These are phyloP conservation scores for Emys orbicularis DNA, from an alignment of 2,797 vertebrate genomes.

Conservation along the genomic window DNA sequence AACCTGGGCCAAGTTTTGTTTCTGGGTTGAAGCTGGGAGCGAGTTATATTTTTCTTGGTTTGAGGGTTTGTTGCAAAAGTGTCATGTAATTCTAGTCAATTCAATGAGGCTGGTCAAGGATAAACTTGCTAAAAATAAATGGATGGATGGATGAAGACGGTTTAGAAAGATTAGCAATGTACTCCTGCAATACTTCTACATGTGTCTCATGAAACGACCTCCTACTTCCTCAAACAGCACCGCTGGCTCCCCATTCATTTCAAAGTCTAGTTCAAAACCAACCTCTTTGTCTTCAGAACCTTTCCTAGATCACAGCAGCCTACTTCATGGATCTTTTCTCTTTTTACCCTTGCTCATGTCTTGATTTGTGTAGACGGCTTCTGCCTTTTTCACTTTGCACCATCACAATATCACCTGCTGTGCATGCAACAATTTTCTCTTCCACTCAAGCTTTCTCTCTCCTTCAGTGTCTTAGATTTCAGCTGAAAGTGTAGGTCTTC, in stretches of 20 bases:
- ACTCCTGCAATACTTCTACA: neutral
- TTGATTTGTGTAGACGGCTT: neutral
- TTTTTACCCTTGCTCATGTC: neutral
- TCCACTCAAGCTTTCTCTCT: neutral
- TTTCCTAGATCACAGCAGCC: accelerated
- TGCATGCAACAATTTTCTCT: neutral
- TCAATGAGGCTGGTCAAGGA: neutral
- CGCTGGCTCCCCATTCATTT: neutral
- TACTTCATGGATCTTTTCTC: neutral
- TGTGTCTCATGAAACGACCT: neutral
- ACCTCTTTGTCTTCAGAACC: neutral
- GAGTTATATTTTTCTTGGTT: neutral
- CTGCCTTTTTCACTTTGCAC: neutral
- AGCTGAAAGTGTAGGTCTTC: accelerated
- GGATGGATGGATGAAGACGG: neutral
- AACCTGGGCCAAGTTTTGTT: neutral
- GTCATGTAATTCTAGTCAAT: neutral
- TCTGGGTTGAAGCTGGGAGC: neutral
- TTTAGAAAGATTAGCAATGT: neutral
- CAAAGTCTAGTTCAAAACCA: neutral
- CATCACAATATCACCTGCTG: neutral
- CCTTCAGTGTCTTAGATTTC: neutral
- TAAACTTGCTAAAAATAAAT: neutral
- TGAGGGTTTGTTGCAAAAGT: neutral
- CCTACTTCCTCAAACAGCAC: neutral